These are phyloP conservation scores for Dendroctonus valens DNA, from an alignment of 1,140 invertebrate genomes.

Conservation along the genomic window DNA sequence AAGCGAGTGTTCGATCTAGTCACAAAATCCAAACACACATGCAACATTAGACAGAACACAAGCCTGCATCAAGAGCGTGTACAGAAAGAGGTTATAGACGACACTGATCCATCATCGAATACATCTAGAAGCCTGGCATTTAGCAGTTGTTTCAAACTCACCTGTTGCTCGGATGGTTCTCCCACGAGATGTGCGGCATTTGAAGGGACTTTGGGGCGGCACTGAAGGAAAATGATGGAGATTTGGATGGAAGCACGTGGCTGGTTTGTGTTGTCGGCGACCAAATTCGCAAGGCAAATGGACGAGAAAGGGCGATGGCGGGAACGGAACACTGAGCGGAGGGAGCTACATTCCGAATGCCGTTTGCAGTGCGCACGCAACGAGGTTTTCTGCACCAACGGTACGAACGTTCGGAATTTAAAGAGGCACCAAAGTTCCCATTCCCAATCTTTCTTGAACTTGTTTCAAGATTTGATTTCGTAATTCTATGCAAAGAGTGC, in stretches of 20 bases:
- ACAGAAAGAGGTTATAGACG: background rate
- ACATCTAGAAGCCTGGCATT: background rate
- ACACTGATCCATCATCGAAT: background rate
- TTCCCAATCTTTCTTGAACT: no score
- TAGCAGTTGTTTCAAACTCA: no score
- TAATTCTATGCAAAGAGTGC: no score
- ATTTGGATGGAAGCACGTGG: slow-evolving; percentile 12
- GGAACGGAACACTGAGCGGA: slow-evolving; percentile 1
- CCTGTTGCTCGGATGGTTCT: no score
- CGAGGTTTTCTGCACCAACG: no score
- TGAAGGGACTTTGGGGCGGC: background rate
- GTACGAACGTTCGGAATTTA: no score
- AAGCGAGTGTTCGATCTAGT: slow-evolving; percentile 51
- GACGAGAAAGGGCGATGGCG: slow-evolving; percentile 20
- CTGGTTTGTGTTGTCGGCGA: background rate
- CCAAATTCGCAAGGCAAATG: slow-evolving; percentile 16
- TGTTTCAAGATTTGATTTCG: no score
- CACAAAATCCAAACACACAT: slow-evolving; percentile 41
- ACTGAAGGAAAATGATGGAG: background rate
- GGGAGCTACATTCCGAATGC: background rate
- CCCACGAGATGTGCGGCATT: no score
- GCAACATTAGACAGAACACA: slow-evolving; percentile 49
- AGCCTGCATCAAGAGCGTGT: slow-evolving; percentile 41
- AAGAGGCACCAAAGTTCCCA: no score
- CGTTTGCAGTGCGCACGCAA: no score